These are phyloP conservation scores for Fragum sueziense DNA, from an alignment of 2,888 invertebrate species.

Conservation along the genomic window DNA sequence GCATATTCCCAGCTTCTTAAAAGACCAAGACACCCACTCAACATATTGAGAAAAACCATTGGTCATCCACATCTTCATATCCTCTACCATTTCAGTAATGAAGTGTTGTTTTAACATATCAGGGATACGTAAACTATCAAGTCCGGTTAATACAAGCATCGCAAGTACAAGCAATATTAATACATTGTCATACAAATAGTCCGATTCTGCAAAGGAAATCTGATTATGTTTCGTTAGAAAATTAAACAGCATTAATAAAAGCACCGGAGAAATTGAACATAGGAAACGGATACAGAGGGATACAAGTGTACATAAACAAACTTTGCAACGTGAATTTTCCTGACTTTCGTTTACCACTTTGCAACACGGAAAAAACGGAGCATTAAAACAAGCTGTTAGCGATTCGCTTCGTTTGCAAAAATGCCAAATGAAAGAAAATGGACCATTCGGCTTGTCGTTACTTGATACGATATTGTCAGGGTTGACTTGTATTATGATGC, in stretches of 20 bases:
- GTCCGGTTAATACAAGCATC: not conserved
- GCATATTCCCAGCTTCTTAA: not conserved
- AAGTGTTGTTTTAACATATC: too few relatives aligned
- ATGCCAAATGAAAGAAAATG: constrained; percentile 26
- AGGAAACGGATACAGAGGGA: not conserved
- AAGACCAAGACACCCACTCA: not conserved
- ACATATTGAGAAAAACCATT: not conserved
- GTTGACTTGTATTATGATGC: constrained; percentile 21
- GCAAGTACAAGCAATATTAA: not conserved
- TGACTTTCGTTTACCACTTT: not conserved
- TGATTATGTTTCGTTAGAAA: not conserved
- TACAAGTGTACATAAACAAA: not conserved
- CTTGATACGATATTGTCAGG: constrained; percentile 28
- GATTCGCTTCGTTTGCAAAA: constrained; percentile 40
- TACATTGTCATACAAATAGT: not conserved
- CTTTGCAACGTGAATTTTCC: not conserved
- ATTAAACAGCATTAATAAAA: not conserved
- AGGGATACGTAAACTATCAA: too few relatives aligned
- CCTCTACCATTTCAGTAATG: too few relatives aligned
- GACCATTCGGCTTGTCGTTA: constrained; percentile 33
- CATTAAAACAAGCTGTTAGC: too few relatives aligned
- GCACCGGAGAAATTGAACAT: not conserved
- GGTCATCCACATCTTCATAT: not conserved
- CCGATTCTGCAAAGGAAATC: not conserved
- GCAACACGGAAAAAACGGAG: too few relatives aligned